Evolutionary conservation across 2,888 invertebrate species (phyloP), one percentile per base, ranked within the genome.

Genomic region (Encarsia formosa): DNA sequence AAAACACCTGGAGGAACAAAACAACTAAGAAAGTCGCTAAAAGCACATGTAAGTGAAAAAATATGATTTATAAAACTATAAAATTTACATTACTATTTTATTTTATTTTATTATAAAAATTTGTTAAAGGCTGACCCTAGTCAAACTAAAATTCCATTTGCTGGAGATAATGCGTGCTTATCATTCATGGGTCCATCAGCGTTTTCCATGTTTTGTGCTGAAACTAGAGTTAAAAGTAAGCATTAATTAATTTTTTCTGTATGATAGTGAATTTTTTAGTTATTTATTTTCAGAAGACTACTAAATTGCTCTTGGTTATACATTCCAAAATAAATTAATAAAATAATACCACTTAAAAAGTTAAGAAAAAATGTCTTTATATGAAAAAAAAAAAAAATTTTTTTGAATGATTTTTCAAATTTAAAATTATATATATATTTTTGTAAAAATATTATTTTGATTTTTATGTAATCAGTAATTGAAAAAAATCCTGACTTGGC

Each of bases 181-280:
- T 32, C 4, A 29, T 4, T 2, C 4, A 29, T 15, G 15, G 49
- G 46, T 22, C 38, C 23, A 24, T 59, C 57, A 23, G 65, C 66
- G 22, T 76, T 76, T 58, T 61, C 65, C 11, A 68, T 70, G 57
- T 77, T 71, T 61, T 71, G 74, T n/a, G 60, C 64, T 29, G 62
- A 68, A 49, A 62, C 63, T 24, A 65, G 72, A 59, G 51, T 60
- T n/a, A 62, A 71, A 66, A 66, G 76, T 76, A 65, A 62, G 61
- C 56, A 35, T 45, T 39, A 5, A 29, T 20, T 11, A 5, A 5
- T 15, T 35, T 45, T 23, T 42, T 35, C 15, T 35, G n/a, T n/a
- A n/a, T n/a, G n/a, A n/a, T n/a, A n/a, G n/a, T n/a, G n/a, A n/a
- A n/a, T n/a, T n/a, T n/a, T n/a, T n/a, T n/a, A n/a, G n/a, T n/a